Conservation (phyloP, 2,113 vertebrate genomes). For the Pelmatolapia mariae region DNA sequence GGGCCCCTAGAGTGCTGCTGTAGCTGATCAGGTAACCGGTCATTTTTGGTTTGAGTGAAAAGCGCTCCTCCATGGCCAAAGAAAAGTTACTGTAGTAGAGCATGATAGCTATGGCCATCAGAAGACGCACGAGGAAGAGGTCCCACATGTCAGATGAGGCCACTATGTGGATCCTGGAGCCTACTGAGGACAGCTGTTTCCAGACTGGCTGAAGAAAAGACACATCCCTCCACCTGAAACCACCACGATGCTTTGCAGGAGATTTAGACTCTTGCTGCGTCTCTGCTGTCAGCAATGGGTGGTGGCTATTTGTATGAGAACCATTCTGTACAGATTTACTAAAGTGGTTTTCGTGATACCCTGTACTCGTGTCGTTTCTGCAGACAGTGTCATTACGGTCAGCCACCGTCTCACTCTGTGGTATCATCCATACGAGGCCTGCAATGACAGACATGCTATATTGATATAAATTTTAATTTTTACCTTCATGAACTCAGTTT, state of each 20-base stretch:
- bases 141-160: slow-evolving; percentile 85
- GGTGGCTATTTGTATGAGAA: slow-evolving; percentile 5
- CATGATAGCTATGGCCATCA: slow-evolving; percentile 88
- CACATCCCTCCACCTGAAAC: slow-evolving; percentile 16
- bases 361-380: not conserved
- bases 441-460: not conserved
- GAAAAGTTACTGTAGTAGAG: slow-evolving; percentile 93
- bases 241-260: not conserved
- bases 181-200: slow-evolving; percentile 67
- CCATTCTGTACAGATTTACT: slow-evolving; percentile 41
- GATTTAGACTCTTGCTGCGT: not conserved
- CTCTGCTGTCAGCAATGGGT: not conserved
- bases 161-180: slow-evolving; percentile 75
- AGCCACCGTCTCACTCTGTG: slow-evolving; percentile 67
- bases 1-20: slow-evolving; percentile 84
- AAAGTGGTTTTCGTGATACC: slow-evolving; percentile 15
- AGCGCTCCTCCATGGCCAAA: slow-evolving; percentile 91
- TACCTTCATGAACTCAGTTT: not conserved
- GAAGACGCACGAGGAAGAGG: slow-evolving; percentile 83
- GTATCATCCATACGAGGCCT: slow-evolving; percentile 89
- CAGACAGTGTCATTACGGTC: slow-evolving; percentile 33
- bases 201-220: slow-evolving; percentile 58
- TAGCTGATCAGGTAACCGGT: slow-evolving; percentile 90
- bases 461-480: not conserved
- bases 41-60: slow-evolving; percentile 79